Conservation (phyloP, 2,888 invertebrate genomes). For the Lasioglossum morio region DNA sequence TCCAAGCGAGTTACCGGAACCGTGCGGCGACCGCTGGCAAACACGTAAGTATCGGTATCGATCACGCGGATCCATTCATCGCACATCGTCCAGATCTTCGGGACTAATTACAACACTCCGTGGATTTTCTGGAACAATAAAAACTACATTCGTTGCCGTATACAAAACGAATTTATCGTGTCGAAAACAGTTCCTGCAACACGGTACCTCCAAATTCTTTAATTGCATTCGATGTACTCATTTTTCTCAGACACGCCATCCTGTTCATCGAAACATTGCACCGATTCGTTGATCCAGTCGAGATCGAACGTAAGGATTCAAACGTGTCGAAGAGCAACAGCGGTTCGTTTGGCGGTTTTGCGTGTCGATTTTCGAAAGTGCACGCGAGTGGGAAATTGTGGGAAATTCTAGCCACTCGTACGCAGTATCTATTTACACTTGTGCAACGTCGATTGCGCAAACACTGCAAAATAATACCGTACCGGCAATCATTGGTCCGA, state of each 20-base stretch:
- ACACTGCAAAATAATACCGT: slow-evolving; percentile 42
- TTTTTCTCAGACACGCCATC: no score
- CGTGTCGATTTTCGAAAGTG: not conserved
- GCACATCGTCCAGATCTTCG: no score
- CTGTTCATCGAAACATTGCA: no score
- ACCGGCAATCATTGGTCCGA: not conserved
- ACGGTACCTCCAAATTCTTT: no score
- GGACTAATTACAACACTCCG: not conserved
- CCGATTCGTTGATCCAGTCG: no score
- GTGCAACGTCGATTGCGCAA: slow-evolving; percentile 34
- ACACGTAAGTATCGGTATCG: slow-evolving; percentile 57
- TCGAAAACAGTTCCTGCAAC: no score
- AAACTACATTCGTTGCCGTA: not conserved
- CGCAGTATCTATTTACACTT: slow-evolving; percentile 41
- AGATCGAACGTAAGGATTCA: no score
- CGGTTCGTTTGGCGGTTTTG: not conserved
- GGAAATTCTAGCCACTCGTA: not conserved
- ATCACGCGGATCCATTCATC: not conserved
- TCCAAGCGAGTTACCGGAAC: not conserved
- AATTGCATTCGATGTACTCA: no score
- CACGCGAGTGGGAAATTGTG: not conserved
- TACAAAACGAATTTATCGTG: no score
- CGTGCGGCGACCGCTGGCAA: not conserved
- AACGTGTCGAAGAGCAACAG: no score
- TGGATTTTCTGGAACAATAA: not conserved